These are phyloP conservation scores for Acleris sparsana DNA, from an alignment of 2,888 invertebrate genomes.

Conservation along the genomic window DNA sequence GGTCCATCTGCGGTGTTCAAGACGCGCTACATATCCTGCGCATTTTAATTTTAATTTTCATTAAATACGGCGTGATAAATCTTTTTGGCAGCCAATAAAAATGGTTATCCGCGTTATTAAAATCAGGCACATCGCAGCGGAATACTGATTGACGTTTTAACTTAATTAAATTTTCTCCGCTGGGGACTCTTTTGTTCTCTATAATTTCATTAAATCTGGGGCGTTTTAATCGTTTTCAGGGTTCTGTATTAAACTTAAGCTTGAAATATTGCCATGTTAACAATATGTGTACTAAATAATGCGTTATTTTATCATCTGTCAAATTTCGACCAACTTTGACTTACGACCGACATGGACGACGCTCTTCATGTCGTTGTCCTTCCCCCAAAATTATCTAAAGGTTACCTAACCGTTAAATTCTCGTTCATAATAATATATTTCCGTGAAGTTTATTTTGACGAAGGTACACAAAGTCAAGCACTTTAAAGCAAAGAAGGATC, in stretches of 20 bases:
- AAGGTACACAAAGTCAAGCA: constrained; percentile 56
- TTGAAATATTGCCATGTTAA: no score
- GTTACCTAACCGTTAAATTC: not conserved
- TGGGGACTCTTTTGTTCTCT: constrained; percentile 65
- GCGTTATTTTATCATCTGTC: no score
- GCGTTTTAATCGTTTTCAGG: constrained; percentile 49
- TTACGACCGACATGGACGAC: no score
- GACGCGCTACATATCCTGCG: no score
- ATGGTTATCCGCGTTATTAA: constrained; percentile 29
- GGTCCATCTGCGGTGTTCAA: no score
- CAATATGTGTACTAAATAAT: no score
- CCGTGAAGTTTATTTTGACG: constrained; percentile 19
- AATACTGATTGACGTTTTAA: constrained; percentile 51
- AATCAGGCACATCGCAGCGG: constrained; percentile 35
- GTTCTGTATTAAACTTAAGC: not conserved
- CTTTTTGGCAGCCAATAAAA: constrained; percentile 10
- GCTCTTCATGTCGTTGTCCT: no score
- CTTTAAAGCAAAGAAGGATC: constrained; percentile 80
- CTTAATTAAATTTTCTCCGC: constrained; percentile 62
- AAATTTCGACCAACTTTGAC: no score
- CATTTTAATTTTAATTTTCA: no score
- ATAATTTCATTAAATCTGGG: constrained; percentile 57
- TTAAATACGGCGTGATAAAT: constrained; percentile 6
- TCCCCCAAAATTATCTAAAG: no score
- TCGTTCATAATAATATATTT: constrained; percentile 1